These are phyloP conservation scores for Alethe diademata DNA, from an alignment of 2,113 vertebrate species.

Conservation along the genomic window DNA sequence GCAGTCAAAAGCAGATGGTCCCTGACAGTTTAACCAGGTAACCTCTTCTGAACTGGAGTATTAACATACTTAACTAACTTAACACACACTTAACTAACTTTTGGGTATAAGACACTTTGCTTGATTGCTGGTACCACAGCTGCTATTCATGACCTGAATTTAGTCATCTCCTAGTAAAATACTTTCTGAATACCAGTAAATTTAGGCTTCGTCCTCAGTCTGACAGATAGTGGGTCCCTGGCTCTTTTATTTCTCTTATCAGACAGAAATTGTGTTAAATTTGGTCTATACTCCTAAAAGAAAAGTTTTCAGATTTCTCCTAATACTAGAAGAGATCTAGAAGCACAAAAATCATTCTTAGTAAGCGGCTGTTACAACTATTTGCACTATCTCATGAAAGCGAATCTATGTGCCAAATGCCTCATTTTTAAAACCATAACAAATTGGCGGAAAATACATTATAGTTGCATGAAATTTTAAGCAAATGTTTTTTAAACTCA, in stretches of 20 bases:
- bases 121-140: neutral
- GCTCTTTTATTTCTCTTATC: neutral
- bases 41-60: neutral
- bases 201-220: neutral
- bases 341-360: neutral
- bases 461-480: slow-evolving; percentile 55
- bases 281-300: neutral
- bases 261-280: neutral
- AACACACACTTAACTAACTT: neutral
- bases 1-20: neutral
- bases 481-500: slow-evolving; percentile 11
- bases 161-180: neutral
- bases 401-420: neutral
- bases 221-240: fast-evolving
- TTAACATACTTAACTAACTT: neutral
- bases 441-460: slow-evolving; percentile 34
- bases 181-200: neutral
- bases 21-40: neutral
- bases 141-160: neutral
- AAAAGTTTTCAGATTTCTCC: neutral
- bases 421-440: slow-evolving; percentile 19
- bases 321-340: neutral
- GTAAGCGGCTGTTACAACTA: neutral
- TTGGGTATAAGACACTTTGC: neutral
- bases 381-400: neutral